Evolutionary conservation across 2,113 vertebrate species (phyloP).

Genomic region (Trematomus loennbergii): DNA sequence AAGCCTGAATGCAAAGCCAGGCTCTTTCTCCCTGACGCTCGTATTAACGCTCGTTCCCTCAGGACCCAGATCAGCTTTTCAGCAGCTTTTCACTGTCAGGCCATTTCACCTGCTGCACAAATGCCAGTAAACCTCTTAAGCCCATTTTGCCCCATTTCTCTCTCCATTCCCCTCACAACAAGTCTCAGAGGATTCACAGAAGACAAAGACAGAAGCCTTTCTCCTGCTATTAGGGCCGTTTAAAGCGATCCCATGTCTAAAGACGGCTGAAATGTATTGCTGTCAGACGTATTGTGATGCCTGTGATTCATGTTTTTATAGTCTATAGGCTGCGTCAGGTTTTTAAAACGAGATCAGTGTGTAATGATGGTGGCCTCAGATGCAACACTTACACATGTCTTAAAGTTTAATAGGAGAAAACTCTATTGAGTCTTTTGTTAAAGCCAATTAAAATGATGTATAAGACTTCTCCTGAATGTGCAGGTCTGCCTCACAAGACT

Average conservation of each 20-base stretch:
- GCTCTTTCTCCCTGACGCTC: slow-evolving; percentile 61
- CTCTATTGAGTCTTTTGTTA: not conserved
- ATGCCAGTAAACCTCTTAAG: slow-evolving; percentile 79
- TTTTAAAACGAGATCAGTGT: too few relatives aligned
- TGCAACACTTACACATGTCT: not conserved
- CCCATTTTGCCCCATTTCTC: slow-evolving; percentile 59
- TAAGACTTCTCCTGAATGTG: not conserved
- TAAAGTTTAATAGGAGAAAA: slow-evolving; percentile 3
- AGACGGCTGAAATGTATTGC: too few relatives aligned
- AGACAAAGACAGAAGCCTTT: slow-evolving; percentile 53
- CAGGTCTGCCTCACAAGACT: slow-evolving; percentile 1
- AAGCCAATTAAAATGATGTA: slow-evolving; percentile 27
- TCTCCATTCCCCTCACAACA: slow-evolving; percentile 12
- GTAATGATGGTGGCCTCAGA: too few relatives aligned
- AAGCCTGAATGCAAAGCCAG: slow-evolving; percentile 57
- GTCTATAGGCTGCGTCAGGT: too few relatives aligned
- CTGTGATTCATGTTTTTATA: slow-evolving; percentile 26
- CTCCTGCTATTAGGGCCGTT: slow-evolving; percentile 60
- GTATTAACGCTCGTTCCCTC: slow-evolving; percentile 74
- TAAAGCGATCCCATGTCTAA: slow-evolving; percentile 46
- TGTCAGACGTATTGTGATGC: slow-evolving; percentile 5
- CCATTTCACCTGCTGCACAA: slow-evolving; percentile 75
- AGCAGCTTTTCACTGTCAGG: slow-evolving; percentile 68
- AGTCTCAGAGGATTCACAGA: slow-evolving; percentile 40
- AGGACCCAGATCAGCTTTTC: slow-evolving; percentile 76